These are phyloP conservation scores for Bedellia somnulentella DNA, from an alignment of 2,888 invertebrate genomes.

Conservation along the genomic window DNA sequence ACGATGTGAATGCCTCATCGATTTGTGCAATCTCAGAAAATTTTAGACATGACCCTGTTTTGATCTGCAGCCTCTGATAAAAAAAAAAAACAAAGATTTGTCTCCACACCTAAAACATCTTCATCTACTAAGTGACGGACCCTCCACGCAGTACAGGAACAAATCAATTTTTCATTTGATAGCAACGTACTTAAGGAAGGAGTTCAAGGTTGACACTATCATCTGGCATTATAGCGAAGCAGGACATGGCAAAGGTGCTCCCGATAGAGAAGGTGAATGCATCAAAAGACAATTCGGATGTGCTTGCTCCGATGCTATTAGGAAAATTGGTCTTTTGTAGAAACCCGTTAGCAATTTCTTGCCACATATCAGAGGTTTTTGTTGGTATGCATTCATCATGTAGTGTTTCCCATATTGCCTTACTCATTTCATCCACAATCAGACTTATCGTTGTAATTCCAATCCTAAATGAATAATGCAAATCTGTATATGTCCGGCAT, in stretches of 20 bases:
- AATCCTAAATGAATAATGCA: no score
- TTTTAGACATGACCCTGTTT: background rate
- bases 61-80: no score
- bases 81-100: background rate
- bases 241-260: slow-evolving; percentile 9
- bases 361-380: slow-evolving; percentile 7
- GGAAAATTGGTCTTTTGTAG: slow-evolving; percentile 9
- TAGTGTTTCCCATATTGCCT: slow-evolving; percentile 16
- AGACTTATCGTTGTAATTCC: no score
- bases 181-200: no score
- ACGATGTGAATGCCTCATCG: background rate
- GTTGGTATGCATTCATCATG: slow-evolving; percentile 10
- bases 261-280: slow-evolving; percentile 3
- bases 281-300: no score
- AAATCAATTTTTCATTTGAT: background rate
- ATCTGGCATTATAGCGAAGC: no score
- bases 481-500: no score
- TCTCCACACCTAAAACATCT: background rate
- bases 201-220: no score
- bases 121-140: background rate
- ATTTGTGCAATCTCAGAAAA: background rate
- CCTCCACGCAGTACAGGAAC: background rate
- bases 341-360: slow-evolving; percentile 9
- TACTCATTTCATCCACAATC: slow-evolving; percentile 18
- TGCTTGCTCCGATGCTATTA: no score